Percentiles rank a stretch among this genome's conserved stretches.
Conservation (phyloP, 2,797 vertebrate genomes). For the Salarias fasciatus region DNA sequence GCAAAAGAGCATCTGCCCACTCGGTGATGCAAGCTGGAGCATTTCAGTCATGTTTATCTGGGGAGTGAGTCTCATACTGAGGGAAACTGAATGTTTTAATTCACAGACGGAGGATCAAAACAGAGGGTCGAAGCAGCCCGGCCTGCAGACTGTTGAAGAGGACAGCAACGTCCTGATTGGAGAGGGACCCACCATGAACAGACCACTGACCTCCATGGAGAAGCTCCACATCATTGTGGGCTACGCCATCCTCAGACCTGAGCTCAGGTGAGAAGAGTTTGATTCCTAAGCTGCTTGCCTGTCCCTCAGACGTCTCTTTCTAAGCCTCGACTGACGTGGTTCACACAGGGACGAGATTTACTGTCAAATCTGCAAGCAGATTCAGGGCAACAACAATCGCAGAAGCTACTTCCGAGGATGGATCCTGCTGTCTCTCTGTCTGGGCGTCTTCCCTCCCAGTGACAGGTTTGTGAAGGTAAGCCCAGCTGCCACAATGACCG, state of each 20-base stretch:
- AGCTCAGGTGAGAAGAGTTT: slow-evolving; percentile 85
- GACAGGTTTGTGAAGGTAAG: slow-evolving; percentile 88
- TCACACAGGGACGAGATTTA: slow-evolving; percentile 94
- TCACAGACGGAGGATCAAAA: slow-evolving; percentile 57
- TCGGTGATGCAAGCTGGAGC: slow-evolving; percentile 3
- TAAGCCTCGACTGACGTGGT: not conserved
- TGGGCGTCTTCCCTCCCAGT: slow-evolving; percentile 94
- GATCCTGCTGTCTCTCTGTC: slow-evolving; percentile 94
- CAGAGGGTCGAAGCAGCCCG: slow-evolving; percentile 65
- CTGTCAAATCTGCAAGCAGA: slow-evolving; percentile 99
- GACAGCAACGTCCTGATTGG: slow-evolving; percentile 77
- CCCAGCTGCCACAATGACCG: no score
- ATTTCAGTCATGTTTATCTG: not conserved
- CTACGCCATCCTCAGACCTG: slow-evolving; percentile 88
- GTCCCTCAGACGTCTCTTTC: not conserved
- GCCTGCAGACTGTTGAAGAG: slow-evolving; percentile 76
- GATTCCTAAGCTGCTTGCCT: not conserved
- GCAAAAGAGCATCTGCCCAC: slow-evolving; percentile 70
- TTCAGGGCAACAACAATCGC: slow-evolving; percentile 88
- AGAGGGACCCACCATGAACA: slow-evolving; percentile 84
- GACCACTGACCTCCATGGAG: slow-evolving; percentile 90
- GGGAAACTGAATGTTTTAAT: slow-evolving; percentile 17
- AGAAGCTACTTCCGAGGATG: slow-evolving; percentile 91
- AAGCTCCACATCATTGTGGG: slow-evolving; percentile 94
- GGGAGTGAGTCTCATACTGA: not conserved